phyloP scores from a whole-genome alignment of 2,797 vertebrate genomes.

The Crenichthys baileyi region DNA sequence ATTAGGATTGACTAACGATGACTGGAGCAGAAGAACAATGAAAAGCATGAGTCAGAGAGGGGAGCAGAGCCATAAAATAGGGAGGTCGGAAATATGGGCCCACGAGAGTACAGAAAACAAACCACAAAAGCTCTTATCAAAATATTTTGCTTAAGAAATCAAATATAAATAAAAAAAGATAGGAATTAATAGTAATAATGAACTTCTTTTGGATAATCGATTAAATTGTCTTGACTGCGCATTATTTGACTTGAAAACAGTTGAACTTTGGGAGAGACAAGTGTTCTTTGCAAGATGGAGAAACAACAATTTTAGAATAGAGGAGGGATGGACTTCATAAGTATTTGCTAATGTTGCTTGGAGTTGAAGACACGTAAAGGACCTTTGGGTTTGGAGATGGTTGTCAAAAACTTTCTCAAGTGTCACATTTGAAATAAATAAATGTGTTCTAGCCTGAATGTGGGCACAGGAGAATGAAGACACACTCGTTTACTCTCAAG shows the following conservation, averaged over 20 bases:
- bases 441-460: constrained; percentile 48
- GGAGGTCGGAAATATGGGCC: constrained; percentile 23
- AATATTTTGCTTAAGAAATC: constrained; percentile 66
- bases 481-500: constrained; percentile 64
- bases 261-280: constrained; percentile 69
- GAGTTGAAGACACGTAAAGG: constrained; percentile 55
- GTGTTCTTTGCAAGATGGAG: constrained; percentile 67
- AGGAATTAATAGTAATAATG: constrained; percentile 64
- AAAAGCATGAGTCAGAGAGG: constrained; percentile 56
- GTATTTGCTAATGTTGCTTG: constrained; percentile 52
- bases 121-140: constrained; percentile 53
- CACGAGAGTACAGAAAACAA: constrained; percentile 48
- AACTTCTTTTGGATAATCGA: constrained; percentile 65
- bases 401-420: constrained; percentile 65
- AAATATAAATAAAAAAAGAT: constrained; percentile 56
- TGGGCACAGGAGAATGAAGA: constrained; percentile 58
- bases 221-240: constrained; percentile 73
- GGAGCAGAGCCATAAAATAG: constrained; percentile 48
- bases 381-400: constrained; percentile 49
- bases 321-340: constrained; percentile 46
- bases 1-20: constrained; percentile 65
- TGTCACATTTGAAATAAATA: constrained; percentile 66
- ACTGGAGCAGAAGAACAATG: constrained; percentile 73
- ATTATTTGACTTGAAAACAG: constrained; percentile 70
- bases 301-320: constrained; percentile 72